phyloP scores from a whole-genome alignment of 2,888 invertebrate species.

The Nemoura dubitans region DNA sequence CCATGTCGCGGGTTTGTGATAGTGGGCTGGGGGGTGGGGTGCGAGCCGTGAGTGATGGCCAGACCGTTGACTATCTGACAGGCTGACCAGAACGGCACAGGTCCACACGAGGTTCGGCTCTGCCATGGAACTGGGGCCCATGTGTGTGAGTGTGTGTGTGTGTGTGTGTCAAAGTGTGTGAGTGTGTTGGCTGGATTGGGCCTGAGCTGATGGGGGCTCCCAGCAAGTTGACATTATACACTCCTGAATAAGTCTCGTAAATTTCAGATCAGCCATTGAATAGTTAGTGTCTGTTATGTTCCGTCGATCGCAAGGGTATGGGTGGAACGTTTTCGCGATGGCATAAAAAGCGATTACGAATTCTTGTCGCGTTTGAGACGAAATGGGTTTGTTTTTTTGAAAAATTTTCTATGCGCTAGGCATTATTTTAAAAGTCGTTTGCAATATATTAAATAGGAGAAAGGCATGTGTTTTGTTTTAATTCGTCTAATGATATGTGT shows the following conservation, averaged over 20 bases:
- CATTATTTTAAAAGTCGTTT: neutral
- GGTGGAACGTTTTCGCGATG: neutral
- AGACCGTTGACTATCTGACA: slow-evolving; percentile 59
- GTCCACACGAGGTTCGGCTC: slow-evolving; percentile 17
- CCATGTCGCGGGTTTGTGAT: slow-evolving; percentile 59
- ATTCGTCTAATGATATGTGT: neutral
- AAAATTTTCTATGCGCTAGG: neutral
- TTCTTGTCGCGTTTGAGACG: neutral
- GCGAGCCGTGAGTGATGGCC: slow-evolving; percentile 60
- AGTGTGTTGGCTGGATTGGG: neutral
- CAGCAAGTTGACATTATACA: neutral
- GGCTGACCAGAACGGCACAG: slow-evolving; percentile 47
- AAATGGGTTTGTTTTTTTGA: slow-evolving; percentile 12
- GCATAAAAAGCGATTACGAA: neutral
- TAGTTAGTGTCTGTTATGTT: neutral
- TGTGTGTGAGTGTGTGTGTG: neutral
- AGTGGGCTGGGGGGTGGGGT: slow-evolving; percentile 54
- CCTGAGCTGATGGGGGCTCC: neutral
- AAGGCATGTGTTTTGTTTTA: neutral
- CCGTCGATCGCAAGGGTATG: neutral
- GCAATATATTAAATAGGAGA: neutral
- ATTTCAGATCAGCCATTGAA: neutral
- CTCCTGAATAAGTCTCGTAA: slow-evolving; percentile 7
- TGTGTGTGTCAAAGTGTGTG: neutral
- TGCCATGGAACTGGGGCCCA: neutral